Base-by-base conservation (phyloP, 1,140 invertebrate species). In the Drosophila ercepeae region DNA sequence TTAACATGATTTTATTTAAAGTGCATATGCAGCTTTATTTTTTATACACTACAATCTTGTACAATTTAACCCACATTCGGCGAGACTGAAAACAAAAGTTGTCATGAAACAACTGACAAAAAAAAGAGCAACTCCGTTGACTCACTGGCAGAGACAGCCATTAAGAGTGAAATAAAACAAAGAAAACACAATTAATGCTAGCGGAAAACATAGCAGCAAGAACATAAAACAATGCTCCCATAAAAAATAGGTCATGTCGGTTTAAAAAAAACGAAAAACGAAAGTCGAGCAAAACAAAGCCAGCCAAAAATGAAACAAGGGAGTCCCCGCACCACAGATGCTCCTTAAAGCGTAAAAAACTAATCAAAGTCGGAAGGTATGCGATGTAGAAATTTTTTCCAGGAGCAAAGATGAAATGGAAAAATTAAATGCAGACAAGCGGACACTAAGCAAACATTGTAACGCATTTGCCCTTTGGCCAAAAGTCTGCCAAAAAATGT, bases 251-350 rank as follows among this genome's bases (percentile, higher is more conserved):
- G 60, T 64, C 60, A 64, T 48, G 41, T 55, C 23, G 27, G 53
- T 41, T 41, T 6, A 13, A 23, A 19, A 29, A 21, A 18, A n/a
- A n/a, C n/a, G n/a, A n/a, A n/a, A n/a, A n/a, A n/a, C 60, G 60
- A 64, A 61, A 36, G 58, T 55, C 60, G 55, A 64, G 60, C 60
- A 64, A 59, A 64, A 64, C 60, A 64, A 64, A 64, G 61, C 6
- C 39, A 42, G 1, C 39, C 1, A 4, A 13, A 5, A 25, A 25
- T 0, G n/a, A 48, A 23, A 16, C 2, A 23, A 0, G 23, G 58
- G 53, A 59, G 23, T 5, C 25, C 4, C 19, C 25, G 23, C 16
- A 23, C 13, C 8, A 9, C 13, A 32, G 18, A 0, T 45, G 57
- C 57, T 64, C 42, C 60, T 61, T 39, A 61, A n/a, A 61, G 60